Evolutionary conservation across 1,140 invertebrate genomes (phyloP), one percentile per base, ranked within the genome.

Genomic region (Drosophila varians): DNA sequence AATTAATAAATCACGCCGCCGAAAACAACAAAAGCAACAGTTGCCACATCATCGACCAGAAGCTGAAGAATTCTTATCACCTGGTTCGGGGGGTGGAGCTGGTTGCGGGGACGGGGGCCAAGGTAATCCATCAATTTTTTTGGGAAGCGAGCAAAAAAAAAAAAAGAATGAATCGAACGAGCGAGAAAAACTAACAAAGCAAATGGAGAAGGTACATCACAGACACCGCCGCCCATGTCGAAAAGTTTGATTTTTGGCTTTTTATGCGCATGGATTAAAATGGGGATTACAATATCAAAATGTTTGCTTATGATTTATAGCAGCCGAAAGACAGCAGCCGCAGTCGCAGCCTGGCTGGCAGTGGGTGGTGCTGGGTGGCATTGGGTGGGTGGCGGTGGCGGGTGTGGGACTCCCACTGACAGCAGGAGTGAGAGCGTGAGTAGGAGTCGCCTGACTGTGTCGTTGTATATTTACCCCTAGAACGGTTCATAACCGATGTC

Each of bases 231-330:
- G 54, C 61, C 74, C 79, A 90, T 90, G 78, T 80, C 78, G 86
- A 90, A 90, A 90, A 90, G 77, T 90, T 90, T 90, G 87, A 90
- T 90, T 90, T 90, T 90, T 84, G 87, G 75, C 82, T 90, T 90
- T 90, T 90, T 90, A 90, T 90, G 66, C 88, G 88, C 62, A 76
- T 68, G 82, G 88, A 90, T 90, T 90, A 90, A 90, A 90, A 75
- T 90, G 83, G 87, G 87, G 86, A 89, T 90, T 90, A 90, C 87
- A 87, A 90, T 90, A 90, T 90, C 87, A 90, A 90, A 90, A 87
- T 90, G 87, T 90, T 90, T 90, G 73, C 88, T 90, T 83, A 88
- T 90, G 87, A 90, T 90, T 90, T 90, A 90, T 90, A 74, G 69
- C 82, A 79, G 49, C 45, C 76, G 52, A 80, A 86, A 77, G 69